These are phyloP conservation scores for Sussaba pulchella DNA, from an alignment of 2,888 invertebrate species.

Conservation along the genomic window DNA sequence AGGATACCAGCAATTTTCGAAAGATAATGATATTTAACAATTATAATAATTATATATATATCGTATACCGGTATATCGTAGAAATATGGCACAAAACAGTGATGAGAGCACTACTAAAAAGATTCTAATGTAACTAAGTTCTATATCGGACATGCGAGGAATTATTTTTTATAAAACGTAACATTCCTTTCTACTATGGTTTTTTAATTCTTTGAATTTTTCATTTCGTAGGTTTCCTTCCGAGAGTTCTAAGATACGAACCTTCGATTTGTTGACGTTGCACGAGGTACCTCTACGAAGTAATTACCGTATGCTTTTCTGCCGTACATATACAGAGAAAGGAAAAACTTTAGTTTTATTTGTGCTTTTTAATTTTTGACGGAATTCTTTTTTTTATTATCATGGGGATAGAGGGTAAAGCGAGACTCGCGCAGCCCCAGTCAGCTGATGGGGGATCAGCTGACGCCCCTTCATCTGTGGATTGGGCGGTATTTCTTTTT, in stretches of 20 bases:
- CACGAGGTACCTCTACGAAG: conserved; percentile 59
- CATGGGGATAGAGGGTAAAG: not conserved
- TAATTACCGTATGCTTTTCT: conserved; percentile 61
- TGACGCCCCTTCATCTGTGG: conserved; percentile 9
- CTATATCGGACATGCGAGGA: conserved; percentile 55
- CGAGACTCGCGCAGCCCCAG: not conserved
- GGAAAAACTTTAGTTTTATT: conserved; percentile 45
- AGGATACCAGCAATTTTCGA: not conserved
- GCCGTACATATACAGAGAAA: conserved; percentile 51
- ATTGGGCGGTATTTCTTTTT: too few relatives aligned
- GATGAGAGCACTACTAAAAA: not conserved
- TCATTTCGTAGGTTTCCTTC: conserved; percentile 17
- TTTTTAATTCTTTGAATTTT: not conserved
- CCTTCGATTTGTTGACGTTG: conserved; percentile 61
- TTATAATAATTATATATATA: too few relatives aligned
- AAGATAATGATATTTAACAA: too few relatives aligned
- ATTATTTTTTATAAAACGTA: conserved; percentile 21
- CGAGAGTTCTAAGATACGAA: conserved; percentile 50
- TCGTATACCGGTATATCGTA: not conserved
- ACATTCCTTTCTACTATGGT: conserved; percentile 40
- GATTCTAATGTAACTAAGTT: conserved; percentile 22
- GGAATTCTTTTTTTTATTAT: conserved; percentile 1
- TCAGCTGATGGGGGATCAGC: conserved; percentile 40
- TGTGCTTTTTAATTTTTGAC: conserved; percentile 1
- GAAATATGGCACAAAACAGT: not conserved